Conservation (phyloP, 1,140 invertebrate genomes). For the Melanaphis sacchari region DNA sequence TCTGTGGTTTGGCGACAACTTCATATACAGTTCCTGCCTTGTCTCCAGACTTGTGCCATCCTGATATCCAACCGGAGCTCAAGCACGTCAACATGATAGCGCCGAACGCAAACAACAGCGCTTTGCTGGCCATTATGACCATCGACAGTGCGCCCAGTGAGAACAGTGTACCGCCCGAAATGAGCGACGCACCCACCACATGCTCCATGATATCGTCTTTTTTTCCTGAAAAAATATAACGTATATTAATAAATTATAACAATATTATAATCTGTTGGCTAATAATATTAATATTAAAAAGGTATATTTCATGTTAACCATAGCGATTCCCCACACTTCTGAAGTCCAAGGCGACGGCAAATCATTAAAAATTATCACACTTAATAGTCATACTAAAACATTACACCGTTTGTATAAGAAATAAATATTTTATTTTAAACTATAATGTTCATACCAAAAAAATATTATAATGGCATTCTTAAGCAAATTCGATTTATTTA, state of each 20-base stretch:
- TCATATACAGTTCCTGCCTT: constrained; percentile 79
- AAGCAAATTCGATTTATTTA: background rate
- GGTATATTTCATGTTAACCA: too few species aligned
- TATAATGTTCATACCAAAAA: background rate
- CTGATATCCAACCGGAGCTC: constrained; percentile 66
- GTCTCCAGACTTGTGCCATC: constrained; percentile 63
- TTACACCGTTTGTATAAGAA: background rate
- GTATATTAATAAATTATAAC: background rate
- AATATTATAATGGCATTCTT: background rate
- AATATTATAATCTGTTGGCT: too few species aligned
- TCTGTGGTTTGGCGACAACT: constrained; percentile 80
- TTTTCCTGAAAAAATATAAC: background rate
- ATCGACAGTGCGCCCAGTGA: constrained; percentile 76
- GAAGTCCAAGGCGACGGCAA: too few species aligned
- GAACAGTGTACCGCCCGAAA: constrained; percentile 72
- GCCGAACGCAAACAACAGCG: constrained; percentile 80
- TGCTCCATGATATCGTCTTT: constrained; percentile 63
- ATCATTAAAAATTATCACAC: too few species aligned
- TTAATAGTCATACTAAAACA: too few species aligned
- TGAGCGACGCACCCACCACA: constrained; percentile 65
- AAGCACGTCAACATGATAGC: constrained; percentile 72
- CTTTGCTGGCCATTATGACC: constrained; percentile 79
- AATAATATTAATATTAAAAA: too few species aligned
- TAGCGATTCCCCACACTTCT: too few species aligned
- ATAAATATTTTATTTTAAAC: background rate